A percentile compares a stretch with the other conserved stretches of the same genome.
These are phyloP conservation scores for Steinernema khuongi DNA, from an alignment of 1,140 invertebrate species.

Conservation along the genomic window DNA sequence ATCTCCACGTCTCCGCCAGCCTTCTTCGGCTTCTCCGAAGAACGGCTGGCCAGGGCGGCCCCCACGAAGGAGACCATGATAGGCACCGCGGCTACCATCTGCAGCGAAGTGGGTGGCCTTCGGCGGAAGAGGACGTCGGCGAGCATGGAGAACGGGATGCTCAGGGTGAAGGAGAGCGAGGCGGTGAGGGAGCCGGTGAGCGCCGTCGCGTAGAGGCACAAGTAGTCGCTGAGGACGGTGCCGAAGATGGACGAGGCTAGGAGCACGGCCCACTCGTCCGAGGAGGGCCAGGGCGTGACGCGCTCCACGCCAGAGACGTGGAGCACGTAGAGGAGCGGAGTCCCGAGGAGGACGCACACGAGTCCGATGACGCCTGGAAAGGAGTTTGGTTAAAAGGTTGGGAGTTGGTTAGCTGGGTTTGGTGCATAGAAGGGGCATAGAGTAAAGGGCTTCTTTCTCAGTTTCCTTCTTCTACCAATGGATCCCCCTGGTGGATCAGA, in stretches of 20 bases:
- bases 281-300: constrained; percentile 25
- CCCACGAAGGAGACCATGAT: constrained; percentile 37
- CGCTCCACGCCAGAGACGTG: constrained; percentile 22
- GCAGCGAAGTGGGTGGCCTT: constrained; percentile 20
- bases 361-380: constrained; percentile 32
- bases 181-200: constrained; percentile 32
- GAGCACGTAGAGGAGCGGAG: constrained; percentile 24
- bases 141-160: constrained; percentile 32
- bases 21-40: background rate
- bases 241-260: constrained; percentile 28
- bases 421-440: too few relatives aligned
- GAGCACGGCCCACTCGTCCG: constrained; percentile 21
- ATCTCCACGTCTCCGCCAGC: background rate
- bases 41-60: constrained; percentile 12
- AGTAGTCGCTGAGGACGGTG: constrained; percentile 31
- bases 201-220: constrained; percentile 30
- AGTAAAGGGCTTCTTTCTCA: too few relatives aligned
- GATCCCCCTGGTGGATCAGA: too few relatives aligned
- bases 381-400: too few relatives aligned
- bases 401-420: too few relatives aligned
- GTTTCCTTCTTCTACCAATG: too few relatives aligned
- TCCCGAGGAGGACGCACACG: constrained; percentile 21
- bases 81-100: constrained; percentile 34
- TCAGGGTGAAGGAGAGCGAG: constrained; percentile 29
- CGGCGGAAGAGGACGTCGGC: constrained; percentile 30